Conservation (phyloP, 2,888 invertebrate genomes). For the Chalcosyrphus nemorum region DNA sequence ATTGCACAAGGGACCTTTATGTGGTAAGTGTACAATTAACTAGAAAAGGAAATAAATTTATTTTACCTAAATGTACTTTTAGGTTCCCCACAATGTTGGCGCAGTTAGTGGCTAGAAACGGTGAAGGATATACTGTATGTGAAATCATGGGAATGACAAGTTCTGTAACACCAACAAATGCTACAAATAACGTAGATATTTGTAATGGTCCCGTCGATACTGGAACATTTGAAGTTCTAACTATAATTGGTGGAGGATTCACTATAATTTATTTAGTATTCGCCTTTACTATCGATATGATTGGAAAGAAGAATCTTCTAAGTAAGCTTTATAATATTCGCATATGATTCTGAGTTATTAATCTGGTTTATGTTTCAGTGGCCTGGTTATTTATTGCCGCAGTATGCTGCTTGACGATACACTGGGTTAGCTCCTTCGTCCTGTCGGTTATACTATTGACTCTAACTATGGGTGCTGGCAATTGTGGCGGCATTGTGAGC, state of each 20-base stretch:
- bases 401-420: slow-evolving; percentile 84
- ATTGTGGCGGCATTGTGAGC: slow-evolving; percentile 84
- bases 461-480: slow-evolving; percentile 84
- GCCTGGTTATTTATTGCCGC: slow-evolving; percentile 83
- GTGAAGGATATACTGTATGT: slow-evolving; percentile 79
- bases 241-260: slow-evolving; percentile 86
- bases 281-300: slow-evolving; percentile 84
- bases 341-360: too few species aligned
- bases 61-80: too few species aligned
- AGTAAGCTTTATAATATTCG: slow-evolving; percentile 80
- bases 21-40: slow-evolving; percentile 77
- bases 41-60: too few species aligned
- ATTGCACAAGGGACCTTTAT: slow-evolving; percentile 80
- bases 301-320: slow-evolving; percentile 85
- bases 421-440: slow-evolving; percentile 84
- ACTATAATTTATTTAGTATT: slow-evolving; percentile 86
- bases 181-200: slow-evolving; percentile 19
- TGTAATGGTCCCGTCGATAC: slow-evolving; percentile 85
- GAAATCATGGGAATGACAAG: slow-evolving; percentile 53
- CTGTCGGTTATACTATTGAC: slow-evolving; percentile 85
- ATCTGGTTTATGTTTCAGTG: slow-evolving; percentile 10
- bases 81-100: slow-evolving; percentile 80
- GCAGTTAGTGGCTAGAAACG: slow-evolving; percentile 78
- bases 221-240: slow-evolving; percentile 86
- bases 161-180: slow-evolving; percentile 2